phyloP scores from a whole-genome alignment of 2,888 invertebrate species.

The Macaria liturata region DNA sequence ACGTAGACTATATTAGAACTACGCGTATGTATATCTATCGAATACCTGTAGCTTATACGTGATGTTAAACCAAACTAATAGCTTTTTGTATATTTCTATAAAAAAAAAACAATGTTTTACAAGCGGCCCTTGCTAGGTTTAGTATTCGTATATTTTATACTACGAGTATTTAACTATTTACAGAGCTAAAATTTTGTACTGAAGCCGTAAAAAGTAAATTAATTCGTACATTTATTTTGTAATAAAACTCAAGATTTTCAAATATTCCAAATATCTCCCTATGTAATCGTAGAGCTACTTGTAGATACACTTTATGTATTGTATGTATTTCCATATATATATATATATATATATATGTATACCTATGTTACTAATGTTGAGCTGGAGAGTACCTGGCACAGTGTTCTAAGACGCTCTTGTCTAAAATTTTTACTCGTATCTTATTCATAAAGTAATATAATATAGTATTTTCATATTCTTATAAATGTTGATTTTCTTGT shows the following conservation, averaged over 20 bases:
- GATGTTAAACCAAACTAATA: slow-evolving; percentile 67
- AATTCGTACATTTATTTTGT: no score
- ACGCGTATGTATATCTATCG: slow-evolving; percentile 30
- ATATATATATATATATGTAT: no score
- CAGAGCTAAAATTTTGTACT: slow-evolving; percentile 35
- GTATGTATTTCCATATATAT: no score
- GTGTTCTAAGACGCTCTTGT: slow-evolving; percentile 30
- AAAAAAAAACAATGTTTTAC: slow-evolving; percentile 65
- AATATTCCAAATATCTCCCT: no score
- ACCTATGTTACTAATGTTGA: slow-evolving; percentile 5
- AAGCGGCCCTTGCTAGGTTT: slow-evolving; percentile 66
- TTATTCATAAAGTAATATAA: slow-evolving; percentile 14
- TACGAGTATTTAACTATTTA: slow-evolving; percentile 41
- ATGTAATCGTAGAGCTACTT: no score
- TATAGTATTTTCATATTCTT: slow-evolving; percentile 15
- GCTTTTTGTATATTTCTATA: slow-evolving; percentile 80
- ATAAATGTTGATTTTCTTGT: slow-evolving; percentile 18
- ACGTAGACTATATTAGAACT: slow-evolving; percentile 30
- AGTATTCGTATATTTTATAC: slow-evolving; percentile 73
- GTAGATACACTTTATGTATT: no score
- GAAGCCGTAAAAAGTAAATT: slow-evolving; percentile 17
- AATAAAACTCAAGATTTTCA: no score
- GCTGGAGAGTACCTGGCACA: slow-evolving; percentile 30
- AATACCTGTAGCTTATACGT: slow-evolving; percentile 54
- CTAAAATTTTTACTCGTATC: slow-evolving; percentile 23